These are phyloP conservation scores for Syrmaticus mikado DNA, from an alignment of 2,113 vertebrate species.

Conservation along the genomic window DNA sequence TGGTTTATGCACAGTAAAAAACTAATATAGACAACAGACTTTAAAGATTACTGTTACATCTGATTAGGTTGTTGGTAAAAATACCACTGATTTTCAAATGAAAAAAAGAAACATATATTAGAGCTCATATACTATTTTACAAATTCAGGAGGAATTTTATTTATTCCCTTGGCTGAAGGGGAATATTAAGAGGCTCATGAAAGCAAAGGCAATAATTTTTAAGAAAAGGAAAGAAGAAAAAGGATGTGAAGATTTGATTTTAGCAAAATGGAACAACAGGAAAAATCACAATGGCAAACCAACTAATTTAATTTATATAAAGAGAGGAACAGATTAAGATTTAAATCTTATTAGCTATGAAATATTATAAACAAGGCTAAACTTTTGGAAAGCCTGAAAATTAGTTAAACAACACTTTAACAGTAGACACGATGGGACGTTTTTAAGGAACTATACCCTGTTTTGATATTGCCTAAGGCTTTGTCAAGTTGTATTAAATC, in stretches of 20 bases:
- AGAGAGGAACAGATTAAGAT: neutral
- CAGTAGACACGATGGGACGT: neutral
- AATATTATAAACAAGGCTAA: neutral
- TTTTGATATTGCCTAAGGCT: neutral
- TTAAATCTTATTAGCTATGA: neutral
- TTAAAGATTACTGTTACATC: neutral
- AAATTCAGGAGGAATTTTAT: neutral
- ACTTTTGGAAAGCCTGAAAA: neutral
- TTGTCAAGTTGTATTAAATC: neutral
- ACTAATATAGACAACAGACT: neutral
- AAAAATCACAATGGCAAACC: neutral
- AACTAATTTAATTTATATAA: neutral
- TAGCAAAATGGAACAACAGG: neutral
- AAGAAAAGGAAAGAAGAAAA: neutral
- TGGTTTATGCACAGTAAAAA: neutral
- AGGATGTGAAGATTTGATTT: neutral
- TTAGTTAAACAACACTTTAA: neutral
- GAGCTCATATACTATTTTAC: neutral
- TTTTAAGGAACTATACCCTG: neutral
- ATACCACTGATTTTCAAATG: neutral
- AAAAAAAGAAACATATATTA: neutral
- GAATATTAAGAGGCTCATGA: neutral
- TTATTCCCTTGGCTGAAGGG: neutral
- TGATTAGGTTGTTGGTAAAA: neutral
- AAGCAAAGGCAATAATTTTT: neutral